These are phyloP conservation scores for Conus canariensis DNA, from an alignment of 2,888 invertebrate genomes.

Conservation along the genomic window DNA sequence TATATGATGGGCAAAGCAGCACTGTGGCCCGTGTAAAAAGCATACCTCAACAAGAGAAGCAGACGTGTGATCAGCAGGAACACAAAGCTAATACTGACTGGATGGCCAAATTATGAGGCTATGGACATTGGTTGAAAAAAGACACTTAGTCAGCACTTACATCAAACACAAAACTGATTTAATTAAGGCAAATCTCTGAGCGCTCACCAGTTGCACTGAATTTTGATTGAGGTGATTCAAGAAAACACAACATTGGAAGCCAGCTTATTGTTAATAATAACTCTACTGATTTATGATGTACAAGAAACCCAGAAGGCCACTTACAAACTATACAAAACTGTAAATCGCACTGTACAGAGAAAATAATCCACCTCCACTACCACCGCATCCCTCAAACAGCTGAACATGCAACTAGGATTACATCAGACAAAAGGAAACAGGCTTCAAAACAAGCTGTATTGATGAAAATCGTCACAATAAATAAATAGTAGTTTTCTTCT, in stretches of 20 bases:
- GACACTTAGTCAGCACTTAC: neutral
- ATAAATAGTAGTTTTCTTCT: no score
- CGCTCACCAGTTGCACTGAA: neutral
- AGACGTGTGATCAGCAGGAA: neutral
- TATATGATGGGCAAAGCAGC: neutral
- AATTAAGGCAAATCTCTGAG: neutral
- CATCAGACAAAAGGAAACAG: neutral
- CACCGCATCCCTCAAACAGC: neutral
- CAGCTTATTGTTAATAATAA: neutral
- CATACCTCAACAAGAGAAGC: constrained; percentile 3
- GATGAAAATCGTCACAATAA: no score
- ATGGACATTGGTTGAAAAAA: neutral
- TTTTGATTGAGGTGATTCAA: neutral
- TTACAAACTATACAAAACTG: neutral
- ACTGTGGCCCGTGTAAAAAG: neutral
- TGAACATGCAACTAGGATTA: neutral
- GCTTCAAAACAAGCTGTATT: no score
- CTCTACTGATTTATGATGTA: neutral
- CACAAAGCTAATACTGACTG: neutral
- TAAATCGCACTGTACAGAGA: neutral
- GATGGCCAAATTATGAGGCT: neutral
- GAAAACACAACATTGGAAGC: constrained; percentile 18
- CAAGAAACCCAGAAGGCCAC: constrained; percentile 19
- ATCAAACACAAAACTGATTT: neutral
- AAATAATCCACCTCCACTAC: neutral